Evolutionary conservation across 2,888 invertebrate species (phyloP).

Genomic region (Lasioglossum marginatum): DNA sequence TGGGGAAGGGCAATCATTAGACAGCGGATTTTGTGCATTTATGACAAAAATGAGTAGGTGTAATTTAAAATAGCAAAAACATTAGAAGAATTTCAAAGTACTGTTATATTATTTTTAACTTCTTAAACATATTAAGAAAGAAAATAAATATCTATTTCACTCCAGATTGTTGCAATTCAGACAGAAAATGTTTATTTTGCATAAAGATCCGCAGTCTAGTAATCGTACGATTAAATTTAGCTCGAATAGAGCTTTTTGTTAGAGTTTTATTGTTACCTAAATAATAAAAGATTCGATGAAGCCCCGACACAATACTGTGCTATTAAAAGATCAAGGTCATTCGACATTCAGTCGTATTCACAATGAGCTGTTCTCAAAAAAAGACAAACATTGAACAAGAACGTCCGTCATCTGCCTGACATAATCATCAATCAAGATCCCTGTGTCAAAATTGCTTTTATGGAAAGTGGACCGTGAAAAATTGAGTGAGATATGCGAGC

Average conservation of each 20-base stretch:
- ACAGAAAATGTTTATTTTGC: too few relatives aligned
- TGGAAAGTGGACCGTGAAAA: constrained; percentile 5
- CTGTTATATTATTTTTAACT: too few relatives aligned
- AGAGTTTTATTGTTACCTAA: not conserved
- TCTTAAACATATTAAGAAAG: too few relatives aligned
- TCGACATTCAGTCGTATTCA: not conserved
- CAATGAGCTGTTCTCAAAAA: not conserved
- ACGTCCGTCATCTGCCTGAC: not conserved
- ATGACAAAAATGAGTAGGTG: too few relatives aligned
- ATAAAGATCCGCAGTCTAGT: too few relatives aligned
- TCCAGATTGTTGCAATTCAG: too few relatives aligned
- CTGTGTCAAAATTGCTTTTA: not conserved
- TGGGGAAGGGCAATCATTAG: too few relatives aligned
- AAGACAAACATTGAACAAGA: not conserved
- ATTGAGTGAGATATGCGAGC: not conserved
- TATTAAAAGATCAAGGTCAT: constrained; percentile 26
- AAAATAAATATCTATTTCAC: too few relatives aligned
- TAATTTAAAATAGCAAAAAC: too few relatives aligned
- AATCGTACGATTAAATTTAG: not conserved
- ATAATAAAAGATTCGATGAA: constrained; percentile 8
- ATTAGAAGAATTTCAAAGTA: too few relatives aligned
- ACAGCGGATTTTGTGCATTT: too few relatives aligned
- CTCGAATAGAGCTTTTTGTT: not conserved
- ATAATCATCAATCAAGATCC: not conserved
- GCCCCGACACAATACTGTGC: constrained; percentile 3